Evolutionary conservation across 2,797 vertebrate species (phyloP), one percentile per base, ranked within the genome.

Genomic region (Momotus momota): DNA sequence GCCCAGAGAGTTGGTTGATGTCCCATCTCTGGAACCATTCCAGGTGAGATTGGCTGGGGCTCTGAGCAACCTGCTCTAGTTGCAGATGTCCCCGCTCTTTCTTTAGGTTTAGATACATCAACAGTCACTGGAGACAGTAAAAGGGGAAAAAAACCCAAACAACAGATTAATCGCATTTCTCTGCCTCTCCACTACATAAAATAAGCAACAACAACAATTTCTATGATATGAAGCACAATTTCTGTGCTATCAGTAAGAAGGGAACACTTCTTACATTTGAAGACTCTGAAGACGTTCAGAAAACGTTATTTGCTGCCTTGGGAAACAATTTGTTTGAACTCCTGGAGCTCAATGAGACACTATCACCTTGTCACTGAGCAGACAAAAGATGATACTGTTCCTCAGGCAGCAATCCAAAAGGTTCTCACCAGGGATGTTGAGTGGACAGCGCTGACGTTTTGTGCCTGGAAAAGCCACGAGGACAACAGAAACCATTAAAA

Each of bases 391-490:
- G 23, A 57, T 17, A n/a, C 19, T 46, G 75, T 16, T 58, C 40
- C 51, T 48, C 1, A 1, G 29, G 18, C 38, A 65, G 55, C 46
- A 67, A 64, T 67, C 8, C 21, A 38, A 66, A 84, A 67, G 0
- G 4, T 13, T 41, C 27, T 57, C 41, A 22, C 38, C n/a, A 33
- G 31, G 43, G 52, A 5, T 1, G 2, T 26, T 70, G 5, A 29
- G 54, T 6, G 27, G 25, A 62, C 27, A 43, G 33, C 67, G 40
- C 51, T 70, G 38, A 20, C 0, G 3, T 26, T 65, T 22, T 2
- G 0, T 18, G 21, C 74, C 67, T 3, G 2, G 35, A 67, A 79
- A 69, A 69, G 49, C 49, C 58, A 45, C 0, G 0, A 57, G 14
- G 21, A 35, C 9, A 40, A 52, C 29, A 86, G 40, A 73, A 88